Evolutionary conservation across 2,888 invertebrate genomes (phyloP).

Genomic region (Boloria euphrosyne): DNA sequence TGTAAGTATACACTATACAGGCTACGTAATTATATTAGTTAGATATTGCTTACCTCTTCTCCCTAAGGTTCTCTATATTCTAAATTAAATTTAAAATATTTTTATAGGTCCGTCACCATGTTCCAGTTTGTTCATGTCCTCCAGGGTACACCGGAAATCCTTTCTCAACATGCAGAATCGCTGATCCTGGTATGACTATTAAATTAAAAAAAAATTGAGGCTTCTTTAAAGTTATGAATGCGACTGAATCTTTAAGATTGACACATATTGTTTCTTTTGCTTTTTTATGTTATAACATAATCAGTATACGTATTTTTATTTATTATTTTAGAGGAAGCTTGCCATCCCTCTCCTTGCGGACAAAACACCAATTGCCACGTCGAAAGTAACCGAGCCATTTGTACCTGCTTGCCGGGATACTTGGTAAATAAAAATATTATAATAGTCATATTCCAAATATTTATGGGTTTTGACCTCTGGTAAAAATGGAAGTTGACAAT

Average conservation of each 20-base stretch:
- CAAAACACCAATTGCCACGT: constrained; percentile 91
- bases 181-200: constrained; percentile 85
- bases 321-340: constrained; percentile 86
- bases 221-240: too few relatives aligned
- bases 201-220: too few relatives aligned
- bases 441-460: background rate
- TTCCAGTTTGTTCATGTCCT: constrained; percentile 90
- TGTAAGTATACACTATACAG: constrained; percentile 78
- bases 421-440: constrained; percentile 58
- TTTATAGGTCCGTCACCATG: constrained; percentile 84
- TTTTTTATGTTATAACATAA: too few relatives aligned
- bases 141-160: constrained; percentile 91
- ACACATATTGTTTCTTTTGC: background rate
- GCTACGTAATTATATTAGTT: background rate
- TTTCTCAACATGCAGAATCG: constrained; percentile 86
- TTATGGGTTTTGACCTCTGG: too few relatives aligned
- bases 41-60: background rate
- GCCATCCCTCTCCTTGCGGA: constrained; percentile 92
- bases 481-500: background rate
- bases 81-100: background rate
- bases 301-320: too few relatives aligned
- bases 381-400: constrained; percentile 88
- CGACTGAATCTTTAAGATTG: too few relatives aligned
- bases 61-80: too few relatives aligned
- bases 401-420: constrained; percentile 89